These are phyloP conservation scores for Cephalotes varians DNA, from an alignment of 2,888 invertebrate species.

Conservation along the genomic window DNA sequence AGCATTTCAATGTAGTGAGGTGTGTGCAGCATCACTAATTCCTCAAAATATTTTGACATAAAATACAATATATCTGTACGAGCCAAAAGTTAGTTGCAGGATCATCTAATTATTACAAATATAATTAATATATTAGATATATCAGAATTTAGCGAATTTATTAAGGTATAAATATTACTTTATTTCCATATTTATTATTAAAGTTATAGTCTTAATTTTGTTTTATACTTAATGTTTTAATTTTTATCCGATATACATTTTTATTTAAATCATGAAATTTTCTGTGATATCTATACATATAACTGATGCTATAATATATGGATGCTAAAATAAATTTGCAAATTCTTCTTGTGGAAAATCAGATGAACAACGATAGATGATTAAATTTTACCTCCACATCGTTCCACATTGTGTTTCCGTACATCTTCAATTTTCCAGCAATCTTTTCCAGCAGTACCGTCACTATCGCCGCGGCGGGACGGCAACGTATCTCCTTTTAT, in stretches of 20 bases:
- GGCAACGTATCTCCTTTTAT: slow-evolving; percentile 59
- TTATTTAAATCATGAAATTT: not conserved
- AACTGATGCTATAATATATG: slow-evolving; percentile 54
- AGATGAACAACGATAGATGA: slow-evolving; percentile 7
- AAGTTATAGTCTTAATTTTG: not conserved
- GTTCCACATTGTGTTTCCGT: slow-evolving; percentile 67
- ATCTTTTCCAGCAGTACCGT: slow-evolving; percentile 59
- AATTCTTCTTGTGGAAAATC: not conserved
- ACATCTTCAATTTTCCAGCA: slow-evolving; percentile 73
- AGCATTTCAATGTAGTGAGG: slow-evolving; percentile 77
- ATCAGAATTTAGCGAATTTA: not conserved
- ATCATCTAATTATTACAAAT: not conserved
- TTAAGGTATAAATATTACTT: not conserved
- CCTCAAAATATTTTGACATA: slow-evolving; percentile 82
- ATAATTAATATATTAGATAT: not conserved
- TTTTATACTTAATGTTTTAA: not conserved
- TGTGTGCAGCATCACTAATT: slow-evolving; percentile 60
- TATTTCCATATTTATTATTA: not conserved
- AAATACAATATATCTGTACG: slow-evolving; percentile 73
- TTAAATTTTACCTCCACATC: slow-evolving; percentile 46
- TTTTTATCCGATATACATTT: not conserved
- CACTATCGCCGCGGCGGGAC: slow-evolving; percentile 52
- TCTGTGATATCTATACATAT: not conserved
- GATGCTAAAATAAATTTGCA: not conserved
- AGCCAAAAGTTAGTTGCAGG: not conserved